Base-by-base conservation (phyloP, 2,888 invertebrate genomes). In the Acanthopleura granulata region DNA sequence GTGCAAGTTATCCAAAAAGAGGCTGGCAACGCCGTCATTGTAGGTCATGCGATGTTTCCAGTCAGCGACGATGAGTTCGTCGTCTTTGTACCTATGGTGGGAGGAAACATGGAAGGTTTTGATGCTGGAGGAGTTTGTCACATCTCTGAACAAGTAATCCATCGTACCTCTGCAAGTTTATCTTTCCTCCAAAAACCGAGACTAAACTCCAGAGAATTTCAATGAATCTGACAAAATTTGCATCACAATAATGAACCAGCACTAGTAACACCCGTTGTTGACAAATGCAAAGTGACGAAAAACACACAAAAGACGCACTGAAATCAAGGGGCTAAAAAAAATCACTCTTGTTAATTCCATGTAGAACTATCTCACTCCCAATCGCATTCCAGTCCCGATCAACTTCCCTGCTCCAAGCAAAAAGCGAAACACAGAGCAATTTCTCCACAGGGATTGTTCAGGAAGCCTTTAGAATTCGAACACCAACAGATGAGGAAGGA, bases 1-100 rank as follows among this genome's bases (percentile, higher is more conserved):
- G 62, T 84, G 83, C 29, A 89, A 83, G 62, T 87, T 86, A 75
- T 80, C 94, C 83, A 97, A 94, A 61, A 94, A 94, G 74, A 98
- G 90, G 66, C 87, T 87, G 50, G 89, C 88, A 49, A 87, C 83
- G 30, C 87, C 85, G 30, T 88, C 86, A 71, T 83, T 85, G 80
- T 86, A 90, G 76, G 86, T 87, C 77, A 88, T 83, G 30, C 83
- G 85, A 81, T 88, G 90, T 78, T 89, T 90, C 69, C 83, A 81
- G 12, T 86, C 85, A 49, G 86, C 84, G 51, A 83, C 77, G 6
- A 91, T 77, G 57, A 87, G 86, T 71, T 86, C 81, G 29, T 88
- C 88, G 80, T 90, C 88, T 77, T 88, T 88, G 73, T 83, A 83
- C 90, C 90, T 90, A 79, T 11, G 75, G 22, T 49, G 49, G 18